These are phyloP conservation scores for Coleophora deauratella DNA, from an alignment of 2,888 invertebrate genomes.

Conservation along the genomic window DNA sequence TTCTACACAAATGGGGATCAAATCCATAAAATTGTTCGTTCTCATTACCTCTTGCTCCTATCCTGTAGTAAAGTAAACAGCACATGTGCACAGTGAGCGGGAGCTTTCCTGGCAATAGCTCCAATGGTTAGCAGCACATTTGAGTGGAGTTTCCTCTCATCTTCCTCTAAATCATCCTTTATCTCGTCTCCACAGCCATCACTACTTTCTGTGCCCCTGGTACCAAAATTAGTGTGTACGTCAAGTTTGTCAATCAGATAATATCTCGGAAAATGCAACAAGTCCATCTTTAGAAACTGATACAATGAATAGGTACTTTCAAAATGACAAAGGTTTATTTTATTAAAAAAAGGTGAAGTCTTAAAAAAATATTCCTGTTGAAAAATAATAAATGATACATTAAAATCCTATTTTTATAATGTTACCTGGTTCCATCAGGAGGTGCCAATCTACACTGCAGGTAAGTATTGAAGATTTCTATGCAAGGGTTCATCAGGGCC, in stretches of 20 bases:
- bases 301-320: no score
- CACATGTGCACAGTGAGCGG: slow-evolving; percentile 78
- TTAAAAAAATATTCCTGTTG: no score
- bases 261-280: no score
- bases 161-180: slow-evolving; percentile 57
- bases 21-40: neutral
- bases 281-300: no score
- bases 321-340: no score
- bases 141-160: slow-evolving; percentile 54
- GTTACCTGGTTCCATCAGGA: slow-evolving; percentile 80
- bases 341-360: no score
- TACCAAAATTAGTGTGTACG: neutral
- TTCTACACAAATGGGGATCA: no score
- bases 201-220: slow-evolving; percentile 40
- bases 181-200: slow-evolving; percentile 48
- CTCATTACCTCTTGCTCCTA: slow-evolving; percentile 68
- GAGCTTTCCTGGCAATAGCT: slow-evolving; percentile 75
- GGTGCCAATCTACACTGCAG: slow-evolving; percentile 86
- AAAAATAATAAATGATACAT: no score
- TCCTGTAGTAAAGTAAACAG: slow-evolving; percentile 79
- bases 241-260: no score
- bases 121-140: slow-evolving; percentile 86
- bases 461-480: slow-evolving; percentile 85
- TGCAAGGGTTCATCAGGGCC: slow-evolving; percentile 52
- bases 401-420: no score